phyloP scores from a whole-genome alignment of 1,140 invertebrate genomes.

The Pinna nobilis region DNA sequence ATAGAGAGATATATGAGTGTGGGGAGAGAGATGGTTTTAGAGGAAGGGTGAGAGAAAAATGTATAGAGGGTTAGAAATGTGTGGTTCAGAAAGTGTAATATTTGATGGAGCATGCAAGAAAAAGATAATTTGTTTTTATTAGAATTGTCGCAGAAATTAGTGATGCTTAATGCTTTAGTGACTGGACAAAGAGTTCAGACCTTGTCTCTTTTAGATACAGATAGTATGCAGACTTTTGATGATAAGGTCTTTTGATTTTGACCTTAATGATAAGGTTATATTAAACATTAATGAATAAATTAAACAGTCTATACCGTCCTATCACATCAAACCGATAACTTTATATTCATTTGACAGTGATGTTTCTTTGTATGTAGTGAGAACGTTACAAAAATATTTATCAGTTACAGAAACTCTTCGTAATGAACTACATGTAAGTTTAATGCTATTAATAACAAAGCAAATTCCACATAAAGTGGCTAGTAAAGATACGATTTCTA shows the following conservation, averaged over 20 bases:
- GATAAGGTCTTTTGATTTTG: too few species aligned
- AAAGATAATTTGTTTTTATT: conserved; percentile 3
- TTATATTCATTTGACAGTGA: background rate
- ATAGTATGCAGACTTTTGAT: background rate
- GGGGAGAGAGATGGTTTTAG: too few species aligned
- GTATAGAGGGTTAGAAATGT: too few species aligned
- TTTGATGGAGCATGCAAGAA: too few species aligned
- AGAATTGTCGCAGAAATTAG: conserved; percentile 13
- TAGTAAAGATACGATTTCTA: conserved; percentile 8
- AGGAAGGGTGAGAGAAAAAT: too few species aligned
- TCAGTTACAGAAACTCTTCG: background rate
- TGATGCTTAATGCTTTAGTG: background rate
- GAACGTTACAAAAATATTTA: background rate
- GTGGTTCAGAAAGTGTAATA: too few species aligned
- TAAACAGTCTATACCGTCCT: background rate
- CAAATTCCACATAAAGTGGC: background rate
- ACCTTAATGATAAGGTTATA: background rate
- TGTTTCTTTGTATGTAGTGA: background rate
- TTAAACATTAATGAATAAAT: background rate
- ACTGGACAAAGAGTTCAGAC: conserved; percentile 24
- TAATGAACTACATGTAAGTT: background rate
- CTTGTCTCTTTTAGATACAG: background rate
- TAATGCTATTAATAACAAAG: background rate
- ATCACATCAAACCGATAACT: background rate
- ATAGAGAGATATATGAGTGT: too few species aligned